Percentiles rank a stretch among this genome's conserved stretches.
These are phyloP conservation scores for Epistrophe grossulariae DNA, from an alignment of 2,888 invertebrate species.

Conservation along the genomic window DNA sequence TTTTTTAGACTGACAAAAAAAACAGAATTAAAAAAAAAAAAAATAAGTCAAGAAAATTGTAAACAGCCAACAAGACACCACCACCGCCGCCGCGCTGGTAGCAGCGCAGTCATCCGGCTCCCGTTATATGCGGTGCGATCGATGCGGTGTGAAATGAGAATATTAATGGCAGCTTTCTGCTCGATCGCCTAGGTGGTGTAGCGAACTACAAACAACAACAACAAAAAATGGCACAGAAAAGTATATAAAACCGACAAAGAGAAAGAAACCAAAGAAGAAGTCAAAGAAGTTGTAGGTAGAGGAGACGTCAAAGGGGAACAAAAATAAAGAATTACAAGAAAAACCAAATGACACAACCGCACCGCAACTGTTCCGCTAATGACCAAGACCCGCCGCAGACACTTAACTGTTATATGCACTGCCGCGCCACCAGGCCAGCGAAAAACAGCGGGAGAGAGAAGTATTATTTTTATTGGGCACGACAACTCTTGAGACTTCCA, in stretches of 20 bases:
- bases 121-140: conserved; percentile 67
- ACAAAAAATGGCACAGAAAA: conserved; percentile 56
- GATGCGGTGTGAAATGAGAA: conserved; percentile 70
- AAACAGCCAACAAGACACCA: conserved; percentile 46
- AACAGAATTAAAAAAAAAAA: background rate
- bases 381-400: conserved; percentile 56
- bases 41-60: conserved; percentile 62
- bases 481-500: conserved; percentile 66
- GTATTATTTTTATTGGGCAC: conserved; percentile 58
- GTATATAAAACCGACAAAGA: conserved; percentile 9
- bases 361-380: conserved; percentile 67
- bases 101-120: conserved; percentile 44
- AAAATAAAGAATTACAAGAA: conserved; percentile 31
- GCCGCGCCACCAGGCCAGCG: conserved; percentile 30
- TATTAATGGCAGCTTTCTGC: conserved; percentile 71
- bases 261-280: conserved; percentile 26
- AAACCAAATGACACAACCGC: conserved; percentile 64
- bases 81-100: background rate
- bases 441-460: conserved; percentile 27
- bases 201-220: conserved; percentile 24
- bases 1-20: conserved; percentile 3
- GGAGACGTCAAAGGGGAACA: background rate
- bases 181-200: conserved; percentile 44
- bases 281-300: background rate
- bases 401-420: conserved; percentile 45